These are phyloP conservation scores for Trinorchestia longiramus DNA, from an alignment of 1,140 invertebrate genomes.

Conservation along the genomic window DNA sequence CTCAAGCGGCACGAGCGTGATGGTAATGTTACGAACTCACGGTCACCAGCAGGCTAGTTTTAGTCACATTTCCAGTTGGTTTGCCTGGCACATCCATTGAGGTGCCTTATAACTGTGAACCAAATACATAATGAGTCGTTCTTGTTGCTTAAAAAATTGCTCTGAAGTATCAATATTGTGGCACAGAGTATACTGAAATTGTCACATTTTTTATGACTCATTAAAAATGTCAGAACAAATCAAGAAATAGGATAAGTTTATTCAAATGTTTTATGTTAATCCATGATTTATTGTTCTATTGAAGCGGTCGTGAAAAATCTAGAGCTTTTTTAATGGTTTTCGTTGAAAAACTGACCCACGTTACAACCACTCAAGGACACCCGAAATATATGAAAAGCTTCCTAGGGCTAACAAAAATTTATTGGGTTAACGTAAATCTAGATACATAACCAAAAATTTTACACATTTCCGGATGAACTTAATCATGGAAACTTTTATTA, in stretches of 20 bases:
- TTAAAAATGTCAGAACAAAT: neutral
- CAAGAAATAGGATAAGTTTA: too few species aligned
- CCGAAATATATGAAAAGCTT: neutral
- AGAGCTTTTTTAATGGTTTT: too few species aligned
- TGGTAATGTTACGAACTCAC: neutral
- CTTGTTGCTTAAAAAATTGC: neutral
- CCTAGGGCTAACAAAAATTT: neutral
- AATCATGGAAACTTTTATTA: neutral
- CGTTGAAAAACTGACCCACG: neutral
- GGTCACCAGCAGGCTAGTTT: neutral
- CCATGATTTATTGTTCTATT: too few species aligned
- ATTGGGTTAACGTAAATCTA: neutral
- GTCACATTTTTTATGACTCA: neutral
- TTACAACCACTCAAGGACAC: neutral
- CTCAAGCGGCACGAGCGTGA: neutral
- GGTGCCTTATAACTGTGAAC: neutral
- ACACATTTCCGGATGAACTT: neutral
- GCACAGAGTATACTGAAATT: neutral
- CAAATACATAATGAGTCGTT: neutral
- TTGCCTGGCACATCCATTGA: neutral
- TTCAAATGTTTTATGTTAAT: too few species aligned
- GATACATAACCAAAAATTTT: neutral
- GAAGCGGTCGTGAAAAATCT: too few species aligned
- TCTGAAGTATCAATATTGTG: neutral
- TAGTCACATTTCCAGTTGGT: too few species aligned